A percentile compares a stretch with the other conserved stretches of the same genome.
Evolutionary conservation across 64 coral and sea anemone species (phyloP).

Genomic region (Montipora efflorescens): DNA sequence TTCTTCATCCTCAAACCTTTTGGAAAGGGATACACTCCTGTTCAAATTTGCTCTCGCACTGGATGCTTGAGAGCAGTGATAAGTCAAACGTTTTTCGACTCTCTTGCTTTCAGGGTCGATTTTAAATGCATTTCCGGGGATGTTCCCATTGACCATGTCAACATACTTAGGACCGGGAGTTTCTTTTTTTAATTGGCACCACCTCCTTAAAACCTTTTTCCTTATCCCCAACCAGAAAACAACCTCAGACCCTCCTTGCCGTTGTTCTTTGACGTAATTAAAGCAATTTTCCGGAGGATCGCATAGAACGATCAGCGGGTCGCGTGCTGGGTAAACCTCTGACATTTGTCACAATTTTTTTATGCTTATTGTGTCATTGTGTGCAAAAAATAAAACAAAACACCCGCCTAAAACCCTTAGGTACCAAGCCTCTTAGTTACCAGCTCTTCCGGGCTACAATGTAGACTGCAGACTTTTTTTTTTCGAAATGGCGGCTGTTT

Average conservation of each 20-base stretch:
- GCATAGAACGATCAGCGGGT: neutral
- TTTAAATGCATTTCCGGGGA: constrained; percentile 33
- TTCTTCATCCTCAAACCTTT: neutral
- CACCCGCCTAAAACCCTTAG: neutral
- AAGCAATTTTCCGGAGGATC: neutral
- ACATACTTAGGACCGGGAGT: neutral
- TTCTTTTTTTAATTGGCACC: neutral
- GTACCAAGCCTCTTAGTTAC: neutral
- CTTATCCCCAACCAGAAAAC: neutral
- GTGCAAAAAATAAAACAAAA: neutral
- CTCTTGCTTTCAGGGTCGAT: constrained; percentile 7
- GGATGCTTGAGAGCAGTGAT: neutral
- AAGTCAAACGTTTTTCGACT: neutral
- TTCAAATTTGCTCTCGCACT: constrained; percentile 21
- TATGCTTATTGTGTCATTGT: neutral
- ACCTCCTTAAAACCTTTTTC: neutral
- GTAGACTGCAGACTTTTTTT: too few relatives aligned
- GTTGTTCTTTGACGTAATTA: neutral
- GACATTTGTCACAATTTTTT: neutral
- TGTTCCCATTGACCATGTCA: constrained; percentile 16
- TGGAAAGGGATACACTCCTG: constrained; percentile 11
- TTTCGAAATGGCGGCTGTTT: too few relatives aligned
- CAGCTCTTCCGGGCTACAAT: neutral
- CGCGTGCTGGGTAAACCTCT: neutral
- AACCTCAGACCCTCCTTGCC: neutral